Base-by-base conservation (phyloP, 2,888 invertebrate species). In the Orthosia cruda region DNA sequence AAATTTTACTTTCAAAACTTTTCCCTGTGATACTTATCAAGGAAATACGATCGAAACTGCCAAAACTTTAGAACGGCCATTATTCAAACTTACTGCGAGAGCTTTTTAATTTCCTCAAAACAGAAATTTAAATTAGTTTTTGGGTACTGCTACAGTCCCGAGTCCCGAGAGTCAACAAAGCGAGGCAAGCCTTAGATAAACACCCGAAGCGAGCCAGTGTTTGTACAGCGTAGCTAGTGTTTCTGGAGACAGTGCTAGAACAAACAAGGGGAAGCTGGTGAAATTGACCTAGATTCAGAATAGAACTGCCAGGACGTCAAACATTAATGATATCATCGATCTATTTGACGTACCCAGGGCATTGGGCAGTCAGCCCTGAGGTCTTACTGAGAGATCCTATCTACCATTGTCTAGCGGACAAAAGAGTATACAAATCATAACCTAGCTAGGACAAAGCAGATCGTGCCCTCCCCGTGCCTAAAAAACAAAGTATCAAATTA, bases 41-140 rank as follows among this genome's bases (percentile, higher is more conserved):
- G 16, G 23, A 77, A 74, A 64, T 74, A 23, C 47, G 58, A 52
- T 63, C 57, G 52, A 63, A 40, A 58, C n/a, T 45, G 50, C 63
- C 57, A 47, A 71, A 80, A 80, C 57, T 73, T 81, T 16, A 52
- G 13, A 74, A 26, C 26, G 26, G 12, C 49, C 75, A 50, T 77
- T 75, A 81, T 74, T 80, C 75, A 74, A 64, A 49, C 40, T 54
- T 54, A 45, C 54, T 54, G 58, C 18, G 54, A 49, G 58, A 77
- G 81, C 64, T 77, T 75, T 74, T 74, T 81, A 74, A 77, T 81
- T 64, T 81, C 40, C 75, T 62, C 54, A 75, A 75, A 81, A 64
- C 52, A 77, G 47, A 23, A 18, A 49, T 54, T 79, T 40, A 4
- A 59, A 64, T n/a, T n/a, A 59, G 58, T 26, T 64, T 74, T 64